Percentiles rank a stretch among this genome's conserved stretches.
Evolutionary conservation across 2,888 invertebrate genomes (phyloP).

Genomic region (Cantharis rufa): DNA sequence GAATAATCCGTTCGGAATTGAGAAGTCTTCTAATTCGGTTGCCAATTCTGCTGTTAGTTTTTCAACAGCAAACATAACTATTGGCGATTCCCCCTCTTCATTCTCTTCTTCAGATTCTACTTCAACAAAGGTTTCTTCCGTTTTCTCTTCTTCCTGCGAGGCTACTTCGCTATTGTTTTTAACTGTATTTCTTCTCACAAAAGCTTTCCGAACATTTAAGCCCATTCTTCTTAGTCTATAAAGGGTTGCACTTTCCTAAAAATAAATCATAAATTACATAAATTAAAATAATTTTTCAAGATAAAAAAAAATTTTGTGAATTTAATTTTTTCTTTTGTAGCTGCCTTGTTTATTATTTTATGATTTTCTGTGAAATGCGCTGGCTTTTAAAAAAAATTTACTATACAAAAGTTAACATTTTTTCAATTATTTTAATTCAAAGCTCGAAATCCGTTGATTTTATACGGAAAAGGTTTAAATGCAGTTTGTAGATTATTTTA

Average conservation of each 20-base stretch:
- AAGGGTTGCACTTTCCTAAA: conserved; percentile 46
- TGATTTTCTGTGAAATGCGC: no score
- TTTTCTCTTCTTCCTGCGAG: neutral
- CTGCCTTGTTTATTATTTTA: no score
- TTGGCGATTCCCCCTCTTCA: conserved; percentile 35
- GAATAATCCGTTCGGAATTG: neutral
- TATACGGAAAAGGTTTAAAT: no score
- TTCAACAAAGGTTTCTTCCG: conserved; percentile 8
- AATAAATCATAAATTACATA: neutral
- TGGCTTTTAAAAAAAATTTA: no score
- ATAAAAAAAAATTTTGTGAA: no score
- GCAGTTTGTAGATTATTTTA: no score
- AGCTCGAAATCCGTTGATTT: no score
- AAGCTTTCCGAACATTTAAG: conserved; percentile 34
- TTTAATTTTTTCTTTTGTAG: no score
- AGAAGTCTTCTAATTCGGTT: neutral
- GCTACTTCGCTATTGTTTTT: conserved; percentile 1
- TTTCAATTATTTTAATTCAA: no score
- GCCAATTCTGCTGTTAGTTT: conserved; percentile 29
- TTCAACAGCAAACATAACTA: conserved; percentile 46
- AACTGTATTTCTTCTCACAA: conserved; percentile 9
- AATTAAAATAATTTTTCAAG: no score
- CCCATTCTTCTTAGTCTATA: conserved; percentile 49
- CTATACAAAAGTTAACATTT: no score
- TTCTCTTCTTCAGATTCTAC: conserved; percentile 26